Conservation (phyloP, 2,888 invertebrate genomes). For the Polyommatus icarus region DNA sequence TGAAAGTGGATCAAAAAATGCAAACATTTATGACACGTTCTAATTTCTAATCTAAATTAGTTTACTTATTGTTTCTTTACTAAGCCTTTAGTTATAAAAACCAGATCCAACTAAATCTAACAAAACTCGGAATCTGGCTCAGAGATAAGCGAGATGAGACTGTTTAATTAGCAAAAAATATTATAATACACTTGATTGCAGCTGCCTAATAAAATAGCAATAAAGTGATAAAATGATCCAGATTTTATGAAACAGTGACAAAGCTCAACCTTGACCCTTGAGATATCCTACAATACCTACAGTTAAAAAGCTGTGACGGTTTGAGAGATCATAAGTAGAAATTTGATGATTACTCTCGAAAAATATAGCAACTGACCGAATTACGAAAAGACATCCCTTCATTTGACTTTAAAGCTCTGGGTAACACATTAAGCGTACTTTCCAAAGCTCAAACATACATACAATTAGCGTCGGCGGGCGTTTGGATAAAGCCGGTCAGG, state of each 20-base stretch:
- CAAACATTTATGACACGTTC: background rate
- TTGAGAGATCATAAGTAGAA: no score
- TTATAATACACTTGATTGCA: background rate
- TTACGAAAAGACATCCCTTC: no score
- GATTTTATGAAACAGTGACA: background rate
- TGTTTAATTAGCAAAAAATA: background rate
- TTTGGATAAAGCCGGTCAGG: no score
- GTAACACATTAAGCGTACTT: no score
- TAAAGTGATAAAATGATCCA: conserved; percentile 9
- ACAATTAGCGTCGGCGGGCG: no score
- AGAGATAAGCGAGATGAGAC: background rate
- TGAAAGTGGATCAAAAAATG: background rate
- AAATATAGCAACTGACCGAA: no score
- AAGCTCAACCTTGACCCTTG: background rate
- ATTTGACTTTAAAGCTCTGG: no score
- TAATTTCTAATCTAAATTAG: background rate
- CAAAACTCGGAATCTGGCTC: background rate
- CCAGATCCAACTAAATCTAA: background rate
- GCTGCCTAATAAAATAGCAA: background rate
- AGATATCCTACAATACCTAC: background rate
- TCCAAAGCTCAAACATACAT: no score
- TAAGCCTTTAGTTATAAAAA: background rate
- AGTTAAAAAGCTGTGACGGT: no score
- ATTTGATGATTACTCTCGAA: no score
- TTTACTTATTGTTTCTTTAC: background rate